Conservation (phyloP, 2,888 invertebrate species). For the Synergus laeviventris region DNA sequence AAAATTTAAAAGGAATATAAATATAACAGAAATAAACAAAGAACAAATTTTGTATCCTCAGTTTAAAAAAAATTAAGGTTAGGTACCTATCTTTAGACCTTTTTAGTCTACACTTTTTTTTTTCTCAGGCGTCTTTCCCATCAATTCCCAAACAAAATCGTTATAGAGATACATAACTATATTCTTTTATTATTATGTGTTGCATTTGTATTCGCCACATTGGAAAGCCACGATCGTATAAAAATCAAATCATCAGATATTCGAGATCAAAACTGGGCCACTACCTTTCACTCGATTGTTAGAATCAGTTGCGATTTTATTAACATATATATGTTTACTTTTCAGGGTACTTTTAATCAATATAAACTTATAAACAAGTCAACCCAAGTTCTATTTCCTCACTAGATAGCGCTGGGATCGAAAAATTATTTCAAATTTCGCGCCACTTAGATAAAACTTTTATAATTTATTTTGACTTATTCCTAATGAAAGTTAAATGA, state of each 20-base stretch:
- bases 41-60: no score
- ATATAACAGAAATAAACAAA: no score
- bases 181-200: background rate
- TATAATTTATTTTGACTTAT: background rate
- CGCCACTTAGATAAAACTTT: background rate
- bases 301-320: constrained; percentile 13
- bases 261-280: constrained; percentile 17
- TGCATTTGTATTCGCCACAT: background rate
- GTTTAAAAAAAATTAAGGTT: background rate
- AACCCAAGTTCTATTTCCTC: constrained; percentile 3
- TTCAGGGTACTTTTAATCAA: constrained; percentile 57
- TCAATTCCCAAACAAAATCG: background rate
- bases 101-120: background rate
- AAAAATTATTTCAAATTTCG: constrained; percentile 19
- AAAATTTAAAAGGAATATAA: no score
- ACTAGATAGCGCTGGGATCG: background rate
- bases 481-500: background rate
- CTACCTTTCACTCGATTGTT: constrained; percentile 35
- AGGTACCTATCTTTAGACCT: background rate
- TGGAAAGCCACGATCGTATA: background rate
- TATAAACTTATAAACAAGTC: constrained; percentile 49
- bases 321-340: constrained; percentile 20
- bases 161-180: background rate
- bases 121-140: background rate
- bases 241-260: constrained; percentile 7